Percentiles rank a stretch among this genome's conserved stretches.
phyloP scores from a whole-genome alignment of 2,888 invertebrate species.

The Glyphotaelius pellucidus region DNA sequence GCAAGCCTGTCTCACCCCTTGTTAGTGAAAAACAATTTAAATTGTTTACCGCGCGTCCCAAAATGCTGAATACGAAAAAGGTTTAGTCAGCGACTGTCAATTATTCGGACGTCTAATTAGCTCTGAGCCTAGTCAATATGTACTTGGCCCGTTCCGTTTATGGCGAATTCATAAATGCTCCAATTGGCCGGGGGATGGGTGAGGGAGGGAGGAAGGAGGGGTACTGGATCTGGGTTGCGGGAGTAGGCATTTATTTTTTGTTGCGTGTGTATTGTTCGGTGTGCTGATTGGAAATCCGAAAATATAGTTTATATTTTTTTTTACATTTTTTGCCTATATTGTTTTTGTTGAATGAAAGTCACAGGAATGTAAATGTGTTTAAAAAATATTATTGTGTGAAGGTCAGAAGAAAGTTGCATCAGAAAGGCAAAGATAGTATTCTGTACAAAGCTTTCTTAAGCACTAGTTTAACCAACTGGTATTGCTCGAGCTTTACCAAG shows the following conservation, averaged over 20 bases:
- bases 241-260: not conserved
- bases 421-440: no score
- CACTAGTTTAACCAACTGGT: no score
- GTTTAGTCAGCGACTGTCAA: conserved; percentile 40
- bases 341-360: not conserved
- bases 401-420: no score
- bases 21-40: conserved; percentile 48
- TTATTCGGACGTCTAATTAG: conserved; percentile 55
- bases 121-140: conserved; percentile 26
- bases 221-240: not conserved
- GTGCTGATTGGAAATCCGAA: not conserved
- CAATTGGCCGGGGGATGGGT: not conserved
- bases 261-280: not conserved
- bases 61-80: conserved; percentile 47
- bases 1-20: conserved; percentile 33
- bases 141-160: conserved; percentile 2
- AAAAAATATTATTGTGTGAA: no score
- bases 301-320: not conserved
- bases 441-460: no score
- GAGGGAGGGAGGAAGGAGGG: not conserved
- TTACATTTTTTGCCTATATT: not conserved
- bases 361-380: not conserved
- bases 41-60: conserved; percentile 50
- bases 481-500: no score
- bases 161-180: conserved; percentile 2